phyloP scores from a whole-genome alignment of 2,797 vertebrate species.

The Sebastes vulpes region DNA sequence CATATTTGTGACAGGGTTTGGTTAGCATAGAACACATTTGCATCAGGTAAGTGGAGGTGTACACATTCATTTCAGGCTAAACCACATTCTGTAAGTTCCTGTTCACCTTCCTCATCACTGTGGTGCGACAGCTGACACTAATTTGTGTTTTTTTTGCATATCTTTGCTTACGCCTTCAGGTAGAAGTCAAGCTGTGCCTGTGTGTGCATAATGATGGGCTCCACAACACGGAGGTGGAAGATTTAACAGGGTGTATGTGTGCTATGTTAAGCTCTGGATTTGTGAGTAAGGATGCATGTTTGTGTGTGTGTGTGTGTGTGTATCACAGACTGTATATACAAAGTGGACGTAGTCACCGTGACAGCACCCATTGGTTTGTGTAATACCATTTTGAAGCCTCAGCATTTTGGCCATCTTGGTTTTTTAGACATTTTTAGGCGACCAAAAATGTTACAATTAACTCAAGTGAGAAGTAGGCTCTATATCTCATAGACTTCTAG shows the following conservation, averaged over 20 bases:
- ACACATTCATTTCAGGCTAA: constrained; percentile 1
- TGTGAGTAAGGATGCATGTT: background rate
- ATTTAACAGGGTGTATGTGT: background rate
- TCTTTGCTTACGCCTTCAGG: background rate
- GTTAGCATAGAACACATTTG: background rate
- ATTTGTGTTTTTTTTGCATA: background rate
- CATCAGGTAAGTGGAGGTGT: background rate
- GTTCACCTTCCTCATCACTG: background rate
- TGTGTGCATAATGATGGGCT: background rate
- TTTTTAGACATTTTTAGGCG: too few relatives aligned
- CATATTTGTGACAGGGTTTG: background rate
- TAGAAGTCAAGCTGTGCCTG: background rate
- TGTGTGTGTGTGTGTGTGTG: background rate
- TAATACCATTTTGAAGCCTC: too few relatives aligned
- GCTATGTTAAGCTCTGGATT: constrained; percentile 8
- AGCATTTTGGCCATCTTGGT: too few relatives aligned
- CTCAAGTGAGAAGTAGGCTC: too few relatives aligned
- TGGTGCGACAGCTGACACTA: background rate
- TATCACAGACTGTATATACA: too few relatives aligned
- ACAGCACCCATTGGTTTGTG: too few relatives aligned
- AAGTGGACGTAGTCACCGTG: too few relatives aligned
- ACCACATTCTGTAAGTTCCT: background rate
- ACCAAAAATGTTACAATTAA: too few relatives aligned
- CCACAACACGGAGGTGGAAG: background rate
- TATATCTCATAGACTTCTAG: too few relatives aligned